Evolutionary conservation across 2,797 vertebrate genomes (phyloP).

Genomic region (Psittacula echo): DNA sequence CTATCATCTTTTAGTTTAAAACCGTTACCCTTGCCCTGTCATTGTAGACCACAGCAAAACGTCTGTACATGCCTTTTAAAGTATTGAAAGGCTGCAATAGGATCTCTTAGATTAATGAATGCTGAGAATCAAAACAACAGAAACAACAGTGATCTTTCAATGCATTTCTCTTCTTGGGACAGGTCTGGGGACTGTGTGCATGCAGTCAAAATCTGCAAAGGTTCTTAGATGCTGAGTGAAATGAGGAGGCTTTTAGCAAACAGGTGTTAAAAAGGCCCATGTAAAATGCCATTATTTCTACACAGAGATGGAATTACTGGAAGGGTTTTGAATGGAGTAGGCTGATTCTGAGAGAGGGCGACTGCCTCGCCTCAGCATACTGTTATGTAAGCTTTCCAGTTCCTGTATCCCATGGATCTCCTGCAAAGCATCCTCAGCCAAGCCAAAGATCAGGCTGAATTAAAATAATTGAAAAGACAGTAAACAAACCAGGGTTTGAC

Average conservation of each 20-base stretch:
- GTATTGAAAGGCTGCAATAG: neutral
- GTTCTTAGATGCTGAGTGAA: neutral
- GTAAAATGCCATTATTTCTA: neutral
- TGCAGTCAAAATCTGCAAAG: neutral
- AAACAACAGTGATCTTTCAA: neutral
- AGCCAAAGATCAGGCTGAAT: neutral
- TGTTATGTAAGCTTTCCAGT: neutral
- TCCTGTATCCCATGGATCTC: neutral
- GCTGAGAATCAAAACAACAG: neutral
- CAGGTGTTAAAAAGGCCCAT: neutral
- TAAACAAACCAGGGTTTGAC: neutral
- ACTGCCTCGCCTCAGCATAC: neutral
- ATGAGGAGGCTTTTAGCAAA: neutral
- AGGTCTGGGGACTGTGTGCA: neutral
- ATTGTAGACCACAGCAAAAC: neutral
- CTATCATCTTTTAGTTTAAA: neutral
- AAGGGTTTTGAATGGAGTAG: neutral
- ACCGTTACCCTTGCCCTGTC: neutral
- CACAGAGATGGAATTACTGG: neutral
- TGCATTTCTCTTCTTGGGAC: neutral
- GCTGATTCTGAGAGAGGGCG: neutral
- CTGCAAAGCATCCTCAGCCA: neutral
- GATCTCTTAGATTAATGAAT: neutral
- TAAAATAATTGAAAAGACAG: neutral
- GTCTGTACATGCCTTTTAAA: neutral